These are phyloP conservation scores for Danio jaintianensis DNA, from an alignment of 2,797 vertebrate genomes.

Conservation along the genomic window DNA sequence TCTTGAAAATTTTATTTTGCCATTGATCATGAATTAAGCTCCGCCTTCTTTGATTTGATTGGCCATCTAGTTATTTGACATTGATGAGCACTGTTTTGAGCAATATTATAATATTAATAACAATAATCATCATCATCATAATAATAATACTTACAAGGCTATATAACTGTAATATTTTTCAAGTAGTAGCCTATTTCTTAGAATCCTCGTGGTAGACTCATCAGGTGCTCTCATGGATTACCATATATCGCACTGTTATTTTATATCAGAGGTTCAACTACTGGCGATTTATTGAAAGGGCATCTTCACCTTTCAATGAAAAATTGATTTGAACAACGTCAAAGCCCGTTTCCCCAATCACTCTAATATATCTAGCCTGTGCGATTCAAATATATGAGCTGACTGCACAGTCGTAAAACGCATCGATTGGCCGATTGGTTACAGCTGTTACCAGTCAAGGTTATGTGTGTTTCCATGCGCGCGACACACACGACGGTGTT, in stretches of 20 bases:
- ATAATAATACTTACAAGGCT: no score
- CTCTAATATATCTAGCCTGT: neutral
- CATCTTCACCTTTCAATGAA: conserved; percentile 25
- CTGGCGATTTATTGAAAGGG: neutral
- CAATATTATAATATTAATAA: no score
- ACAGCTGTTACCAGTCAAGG: neutral
- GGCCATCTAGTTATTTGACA: no score
- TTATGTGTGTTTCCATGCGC: neutral
- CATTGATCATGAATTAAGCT: no score
- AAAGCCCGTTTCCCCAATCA: neutral
- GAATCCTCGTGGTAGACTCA: no score
- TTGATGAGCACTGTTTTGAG: no score
- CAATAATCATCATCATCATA: no score
- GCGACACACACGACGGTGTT: neutral
- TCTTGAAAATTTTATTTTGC: no score
- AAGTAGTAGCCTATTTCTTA: no score
- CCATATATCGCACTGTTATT: neutral
- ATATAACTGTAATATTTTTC: no score
- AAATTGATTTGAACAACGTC: neutral
- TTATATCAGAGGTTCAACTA: neutral
- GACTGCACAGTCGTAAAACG: conserved; percentile 1
- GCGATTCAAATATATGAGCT: conserved; percentile 2
- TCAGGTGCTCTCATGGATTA: neutral
- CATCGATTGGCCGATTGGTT: conserved; percentile 30
- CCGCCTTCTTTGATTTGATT: no score